phyloP scores from a whole-genome alignment of 2,797 vertebrate species.

The Macrochelys suwanniensis region DNA sequence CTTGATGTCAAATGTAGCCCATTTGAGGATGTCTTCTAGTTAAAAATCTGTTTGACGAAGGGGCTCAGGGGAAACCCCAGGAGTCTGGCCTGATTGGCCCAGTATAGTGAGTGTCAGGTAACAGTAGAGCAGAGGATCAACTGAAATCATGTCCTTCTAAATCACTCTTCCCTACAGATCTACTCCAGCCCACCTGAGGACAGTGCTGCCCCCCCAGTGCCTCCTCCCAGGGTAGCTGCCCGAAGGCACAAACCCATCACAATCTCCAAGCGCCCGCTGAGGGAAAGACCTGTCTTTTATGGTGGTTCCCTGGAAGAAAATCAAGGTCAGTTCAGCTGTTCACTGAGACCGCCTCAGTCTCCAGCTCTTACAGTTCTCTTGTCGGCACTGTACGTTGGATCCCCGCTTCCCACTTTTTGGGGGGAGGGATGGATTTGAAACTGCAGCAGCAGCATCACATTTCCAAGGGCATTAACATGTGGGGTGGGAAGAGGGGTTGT shows the following conservation, averaged over 20 bases:
- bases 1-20: neutral
- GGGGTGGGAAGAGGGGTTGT: neutral
- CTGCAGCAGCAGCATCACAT: neutral
- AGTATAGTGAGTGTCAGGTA: neutral
- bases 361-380: neutral
- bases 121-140: neutral
- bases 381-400: neutral
- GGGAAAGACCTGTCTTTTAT: conserved; percentile 85
- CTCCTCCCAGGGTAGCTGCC: conserved; percentile 91
- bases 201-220: conserved; percentile 87
- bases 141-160: neutral
- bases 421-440: neutral
- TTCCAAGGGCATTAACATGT: rapidly evolving
- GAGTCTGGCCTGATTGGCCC: neutral
- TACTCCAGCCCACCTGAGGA: conserved; percentile 92
- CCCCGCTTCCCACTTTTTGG: neutral
- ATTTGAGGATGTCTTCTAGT: neutral
- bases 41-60: neutral
- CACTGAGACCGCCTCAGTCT: neutral
- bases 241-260: conserved; percentile 96
- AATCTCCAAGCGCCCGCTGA: conserved; percentile 93
- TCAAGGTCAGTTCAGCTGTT: conserved; percentile 83
- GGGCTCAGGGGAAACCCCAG: neutral
- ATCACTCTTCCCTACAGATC: conserved; percentile 83
- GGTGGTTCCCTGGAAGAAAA: conserved; percentile 77